Evolutionary conservation across 1,140 invertebrate genomes (phyloP).

Genomic region (Nasonia giraulti): DNA sequence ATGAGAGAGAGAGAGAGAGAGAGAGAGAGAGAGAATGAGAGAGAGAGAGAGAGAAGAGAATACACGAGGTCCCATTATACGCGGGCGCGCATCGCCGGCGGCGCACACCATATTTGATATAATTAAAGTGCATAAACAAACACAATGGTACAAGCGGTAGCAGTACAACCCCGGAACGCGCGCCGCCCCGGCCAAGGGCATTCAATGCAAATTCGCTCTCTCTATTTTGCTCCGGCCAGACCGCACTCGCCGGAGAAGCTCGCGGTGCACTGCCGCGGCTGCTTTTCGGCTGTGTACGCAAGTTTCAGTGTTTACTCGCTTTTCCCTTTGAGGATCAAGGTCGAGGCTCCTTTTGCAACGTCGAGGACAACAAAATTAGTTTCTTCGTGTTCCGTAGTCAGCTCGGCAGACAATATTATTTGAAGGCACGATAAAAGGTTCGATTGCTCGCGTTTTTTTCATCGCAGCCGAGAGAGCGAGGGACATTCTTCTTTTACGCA

Average conservation of each 20-base stretch:
- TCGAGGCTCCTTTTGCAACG: no score
- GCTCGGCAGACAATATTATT: constrained; percentile 9
- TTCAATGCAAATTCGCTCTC: constrained; percentile 67
- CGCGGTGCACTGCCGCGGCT: no score
- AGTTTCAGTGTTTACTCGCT: background rate
- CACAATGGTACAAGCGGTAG: constrained; percentile 67
- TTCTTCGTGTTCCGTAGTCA: no score
- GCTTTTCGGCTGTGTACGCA: no score
- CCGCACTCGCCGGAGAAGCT: no score
- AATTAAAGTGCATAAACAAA: constrained; percentile 72
- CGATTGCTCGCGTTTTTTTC: constrained; percentile 22
- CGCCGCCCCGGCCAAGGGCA: constrained; percentile 60
- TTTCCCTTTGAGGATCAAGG: background rate
- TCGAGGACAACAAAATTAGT: no score
- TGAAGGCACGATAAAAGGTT: constrained; percentile 17
- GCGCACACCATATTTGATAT: constrained; percentile 68
- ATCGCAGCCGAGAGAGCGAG: background rate
- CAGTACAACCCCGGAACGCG: constrained; percentile 58
- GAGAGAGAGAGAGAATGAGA: no score
- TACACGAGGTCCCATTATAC: constrained; percentile 29
- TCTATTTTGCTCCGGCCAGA: background rate
- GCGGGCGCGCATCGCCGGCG: constrained; percentile 40
- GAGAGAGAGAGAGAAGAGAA: background rate
- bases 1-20: no score
- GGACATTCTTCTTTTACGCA: constrained; percentile 20